phyloP scores from a whole-genome alignment of 2,888 invertebrate genomes.

The Tupiocoris notatus region DNA sequence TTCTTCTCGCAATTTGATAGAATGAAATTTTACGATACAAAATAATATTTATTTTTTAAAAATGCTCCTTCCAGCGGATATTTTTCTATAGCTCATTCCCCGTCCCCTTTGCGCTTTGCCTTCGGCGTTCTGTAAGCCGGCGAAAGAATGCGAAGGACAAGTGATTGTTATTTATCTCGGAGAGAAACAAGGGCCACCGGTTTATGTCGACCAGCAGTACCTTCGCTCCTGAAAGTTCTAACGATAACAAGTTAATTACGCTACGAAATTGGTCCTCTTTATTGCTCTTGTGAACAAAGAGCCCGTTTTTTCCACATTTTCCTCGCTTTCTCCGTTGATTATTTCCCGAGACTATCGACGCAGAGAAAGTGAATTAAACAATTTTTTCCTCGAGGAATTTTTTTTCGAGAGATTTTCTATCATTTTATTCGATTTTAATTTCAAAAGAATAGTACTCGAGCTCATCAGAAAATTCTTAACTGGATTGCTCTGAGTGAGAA shows the following conservation, averaged over 20 bases:
- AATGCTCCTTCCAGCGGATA: conserved; percentile 39
- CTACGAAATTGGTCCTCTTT: neutral
- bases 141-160: neutral
- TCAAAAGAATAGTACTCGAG: no score
- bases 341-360: neutral
- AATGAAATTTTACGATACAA: no score
- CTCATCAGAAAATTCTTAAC: no score
- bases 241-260: neutral
- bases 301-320: neutral
- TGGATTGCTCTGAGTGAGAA: no score
- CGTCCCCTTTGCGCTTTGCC: neutral
- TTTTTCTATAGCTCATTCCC: no score
- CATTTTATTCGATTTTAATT: no score
- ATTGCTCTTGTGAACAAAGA: neutral
- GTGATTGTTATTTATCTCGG: neutral
- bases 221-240: neutral
- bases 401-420: no score
- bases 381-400: neutral
- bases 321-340: neutral
- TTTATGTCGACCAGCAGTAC: no score
- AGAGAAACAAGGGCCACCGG: neutral
- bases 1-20: no score
- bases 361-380: neutral
- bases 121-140: neutral
- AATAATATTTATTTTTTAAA: no score